phyloP scores from a whole-genome alignment of 2,113 vertebrate genomes.

The Murina feae region DNA sequence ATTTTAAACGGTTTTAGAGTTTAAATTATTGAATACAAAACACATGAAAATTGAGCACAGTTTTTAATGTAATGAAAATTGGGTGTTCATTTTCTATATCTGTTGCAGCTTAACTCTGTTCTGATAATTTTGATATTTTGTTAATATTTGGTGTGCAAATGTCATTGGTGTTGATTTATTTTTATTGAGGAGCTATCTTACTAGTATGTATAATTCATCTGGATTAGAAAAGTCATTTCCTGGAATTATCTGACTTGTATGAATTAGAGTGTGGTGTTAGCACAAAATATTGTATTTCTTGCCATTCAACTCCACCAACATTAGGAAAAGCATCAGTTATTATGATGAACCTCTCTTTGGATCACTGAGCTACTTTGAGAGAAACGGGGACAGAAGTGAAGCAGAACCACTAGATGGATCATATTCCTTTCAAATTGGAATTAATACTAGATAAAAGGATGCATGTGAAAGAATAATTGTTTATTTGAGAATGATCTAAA shows the following conservation, averaged over 20 bases:
- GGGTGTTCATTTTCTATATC: neutral
- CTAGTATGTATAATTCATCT: neutral
- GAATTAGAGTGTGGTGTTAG: constrained; percentile 58
- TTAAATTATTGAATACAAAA: constrained; percentile 13
- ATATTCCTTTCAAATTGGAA: constrained; percentile 52
- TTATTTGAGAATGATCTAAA: constrained; percentile 41
- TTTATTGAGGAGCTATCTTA: constrained; percentile 38
- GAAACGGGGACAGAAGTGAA: constrained; percentile 62
- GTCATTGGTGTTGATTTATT: constrained; percentile 32
- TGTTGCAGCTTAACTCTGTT: neutral
- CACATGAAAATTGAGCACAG: constrained; percentile 3
- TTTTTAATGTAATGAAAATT: constrained; percentile 48
- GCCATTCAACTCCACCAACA: constrained; percentile 56
- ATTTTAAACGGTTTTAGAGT: constrained; percentile 13
- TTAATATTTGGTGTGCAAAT: constrained; percentile 25
- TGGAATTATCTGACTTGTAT: constrained; percentile 51
- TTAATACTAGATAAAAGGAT: constrained; percentile 20
- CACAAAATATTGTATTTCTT: constrained; percentile 51
- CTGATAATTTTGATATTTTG: constrained; percentile 40
- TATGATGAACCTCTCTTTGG: constrained; percentile 62
- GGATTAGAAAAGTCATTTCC: constrained; percentile 35
- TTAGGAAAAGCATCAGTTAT: constrained; percentile 61
- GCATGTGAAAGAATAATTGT: constrained; percentile 28
- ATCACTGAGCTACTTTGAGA: constrained; percentile 62
- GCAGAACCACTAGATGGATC: constrained; percentile 38